Conservation (phyloP, 1,140 invertebrate genomes). For the Bombus ignitus region DNA sequence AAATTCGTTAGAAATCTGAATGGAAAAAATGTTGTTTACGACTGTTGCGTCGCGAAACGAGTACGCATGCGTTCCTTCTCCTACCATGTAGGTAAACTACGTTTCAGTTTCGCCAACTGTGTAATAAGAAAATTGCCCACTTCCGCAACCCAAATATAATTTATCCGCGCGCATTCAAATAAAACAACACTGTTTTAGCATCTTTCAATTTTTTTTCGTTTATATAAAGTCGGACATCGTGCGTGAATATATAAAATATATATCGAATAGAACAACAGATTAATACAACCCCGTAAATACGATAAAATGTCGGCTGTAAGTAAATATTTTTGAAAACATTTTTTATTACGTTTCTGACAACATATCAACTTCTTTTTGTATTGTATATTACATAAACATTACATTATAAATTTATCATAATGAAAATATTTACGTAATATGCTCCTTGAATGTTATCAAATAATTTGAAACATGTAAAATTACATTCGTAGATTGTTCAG, state of each 20-base stretch:
- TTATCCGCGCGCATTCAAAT: constrained; percentile 10
- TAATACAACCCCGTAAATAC: neutral
- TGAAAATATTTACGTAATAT: neutral
- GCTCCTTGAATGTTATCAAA: neutral
- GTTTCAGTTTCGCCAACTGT: constrained; percentile 25
- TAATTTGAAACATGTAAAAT: neutral
- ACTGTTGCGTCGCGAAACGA: constrained; percentile 59
- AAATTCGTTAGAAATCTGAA: constrained; percentile 51
- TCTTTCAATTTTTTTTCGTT: neutral
- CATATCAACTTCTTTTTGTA: no score
- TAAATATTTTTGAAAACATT: neutral
- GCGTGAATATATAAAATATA: no score
- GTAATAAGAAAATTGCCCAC: neutral
- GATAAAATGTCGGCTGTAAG: constrained; percentile 21
- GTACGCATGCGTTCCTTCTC: constrained; percentile 69
- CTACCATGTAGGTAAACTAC: constrained; percentile 28
- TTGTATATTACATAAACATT: neutral
- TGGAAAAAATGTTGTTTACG: constrained; percentile 78
- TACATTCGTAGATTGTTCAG: neutral
- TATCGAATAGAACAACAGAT: neutral
- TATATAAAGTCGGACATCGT: neutral
- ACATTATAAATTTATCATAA: neutral
- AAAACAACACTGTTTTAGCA: neutral
- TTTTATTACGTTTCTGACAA: neutral
- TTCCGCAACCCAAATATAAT: neutral